Conservation (phyloP, 2,888 invertebrate genomes). For the Lasioglossum villosulum region DNA sequence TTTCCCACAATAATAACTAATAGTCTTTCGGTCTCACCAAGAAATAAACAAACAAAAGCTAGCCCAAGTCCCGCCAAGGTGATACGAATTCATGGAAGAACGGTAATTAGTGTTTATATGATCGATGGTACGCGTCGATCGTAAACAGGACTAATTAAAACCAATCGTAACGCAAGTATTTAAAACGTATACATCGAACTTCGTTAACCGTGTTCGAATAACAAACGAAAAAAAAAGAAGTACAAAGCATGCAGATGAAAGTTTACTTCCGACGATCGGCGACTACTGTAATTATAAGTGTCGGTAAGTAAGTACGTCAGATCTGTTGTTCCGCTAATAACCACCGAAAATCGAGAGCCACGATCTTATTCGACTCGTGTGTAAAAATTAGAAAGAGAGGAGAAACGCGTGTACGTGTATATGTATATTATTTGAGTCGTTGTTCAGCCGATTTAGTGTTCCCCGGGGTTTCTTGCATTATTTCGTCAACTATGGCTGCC, state of each 20-base stretch:
- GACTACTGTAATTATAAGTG: neutral
- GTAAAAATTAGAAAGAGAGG: slow-evolving; percentile 1
- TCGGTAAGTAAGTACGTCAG: neutral
- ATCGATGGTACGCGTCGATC: slow-evolving; percentile 37
- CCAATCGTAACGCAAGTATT: slow-evolving; percentile 41
- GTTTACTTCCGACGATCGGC: slow-evolving; percentile 23
- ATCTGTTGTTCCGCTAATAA: neutral
- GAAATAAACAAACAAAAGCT: neutral
- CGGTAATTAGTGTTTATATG: slow-evolving; percentile 30
- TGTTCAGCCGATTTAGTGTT: slow-evolving; percentile 23
- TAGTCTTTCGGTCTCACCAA: slow-evolving; percentile 32
- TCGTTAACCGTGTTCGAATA: neutral
- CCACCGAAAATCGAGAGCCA: slow-evolving; percentile 4
- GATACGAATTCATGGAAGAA: neutral
- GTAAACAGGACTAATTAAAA: slow-evolving; percentile 53
- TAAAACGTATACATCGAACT: slow-evolving; percentile 34
- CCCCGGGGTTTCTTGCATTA: slow-evolving; percentile 47
- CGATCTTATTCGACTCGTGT: slow-evolving; percentile 11
- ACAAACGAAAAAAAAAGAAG: slow-evolving; percentile 7
- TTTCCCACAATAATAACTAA: slow-evolving; percentile 5
- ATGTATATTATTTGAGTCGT: slow-evolving; percentile 2
- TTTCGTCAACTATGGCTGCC: slow-evolving; percentile 59
- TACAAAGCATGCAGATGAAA: neutral
- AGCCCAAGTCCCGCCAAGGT: neutral
- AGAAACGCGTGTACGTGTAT: neutral